phyloP scores from a whole-genome alignment of 2,113 vertebrate species.

The Oryzias curvinotus region DNA sequence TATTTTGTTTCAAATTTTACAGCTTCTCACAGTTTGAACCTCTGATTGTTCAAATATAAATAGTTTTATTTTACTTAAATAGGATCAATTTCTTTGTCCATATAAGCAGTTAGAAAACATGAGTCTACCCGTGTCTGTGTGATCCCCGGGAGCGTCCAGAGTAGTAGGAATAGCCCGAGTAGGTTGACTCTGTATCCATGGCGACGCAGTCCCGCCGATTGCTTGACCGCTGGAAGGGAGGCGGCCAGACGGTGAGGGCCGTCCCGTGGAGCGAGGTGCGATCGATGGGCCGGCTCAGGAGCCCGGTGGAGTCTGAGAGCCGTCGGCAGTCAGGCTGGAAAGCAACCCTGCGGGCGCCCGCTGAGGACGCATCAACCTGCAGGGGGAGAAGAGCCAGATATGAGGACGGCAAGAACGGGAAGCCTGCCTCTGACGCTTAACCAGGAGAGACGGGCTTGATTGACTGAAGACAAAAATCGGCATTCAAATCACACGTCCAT shows the following conservation, averaged over 20 bases:
- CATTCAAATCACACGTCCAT: conserved; percentile 20
- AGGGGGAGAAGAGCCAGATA: neutral
- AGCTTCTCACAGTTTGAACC: too few relatives aligned
- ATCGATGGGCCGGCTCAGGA: conserved; percentile 50
- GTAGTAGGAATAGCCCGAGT: conserved; percentile 95
- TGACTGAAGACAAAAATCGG: conserved; percentile 12
- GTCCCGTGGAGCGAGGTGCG: conserved; percentile 46
- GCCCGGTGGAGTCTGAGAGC: conserved; percentile 47
- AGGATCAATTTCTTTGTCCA: neutral
- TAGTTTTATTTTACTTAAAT: too few relatives aligned
- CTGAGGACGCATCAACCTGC: conserved; percentile 71
- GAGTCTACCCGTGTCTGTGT: conserved; percentile 88
- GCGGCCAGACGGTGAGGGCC: conserved; percentile 25
- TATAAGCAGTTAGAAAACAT: neutral
- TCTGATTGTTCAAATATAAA: too few relatives aligned
- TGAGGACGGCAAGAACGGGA: conserved; percentile 31
- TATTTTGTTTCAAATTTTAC: too few relatives aligned
- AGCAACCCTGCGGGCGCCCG: conserved; percentile 59
- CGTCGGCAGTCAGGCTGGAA: conserved; percentile 59
- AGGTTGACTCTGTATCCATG: conserved; percentile 97
- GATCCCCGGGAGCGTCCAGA: conserved; percentile 93
- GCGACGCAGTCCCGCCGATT: conserved; percentile 56
- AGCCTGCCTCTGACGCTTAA: conserved; percentile 8
- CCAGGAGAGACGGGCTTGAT: neutral
- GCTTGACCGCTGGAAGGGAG: conserved; percentile 45